phyloP scores from a whole-genome alignment of 2,797 vertebrate genomes.

The Xiphophorus birchmanni region DNA sequence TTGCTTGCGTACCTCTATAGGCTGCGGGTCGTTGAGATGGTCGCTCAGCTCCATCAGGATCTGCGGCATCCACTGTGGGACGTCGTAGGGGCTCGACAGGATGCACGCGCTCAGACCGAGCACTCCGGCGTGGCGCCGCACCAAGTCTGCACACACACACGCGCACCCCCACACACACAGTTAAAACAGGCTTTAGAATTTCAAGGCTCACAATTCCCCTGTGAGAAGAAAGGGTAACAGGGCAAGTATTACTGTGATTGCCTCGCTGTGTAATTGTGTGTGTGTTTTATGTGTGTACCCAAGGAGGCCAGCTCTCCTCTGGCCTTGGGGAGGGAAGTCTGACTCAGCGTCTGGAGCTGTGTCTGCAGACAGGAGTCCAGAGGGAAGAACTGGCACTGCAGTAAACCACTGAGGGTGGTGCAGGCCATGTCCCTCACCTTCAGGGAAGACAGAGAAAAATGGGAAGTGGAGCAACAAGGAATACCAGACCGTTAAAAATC shows the following conservation, averaged over 20 bases:
- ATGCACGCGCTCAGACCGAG: conserved; percentile 94
- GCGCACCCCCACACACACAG: conserved; percentile 22
- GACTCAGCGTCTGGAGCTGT: conserved; percentile 96
- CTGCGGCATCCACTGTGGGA: conserved; percentile 98
- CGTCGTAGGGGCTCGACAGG: conserved; percentile 96
- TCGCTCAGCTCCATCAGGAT: conserved; percentile 97
- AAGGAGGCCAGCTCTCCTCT: conserved; percentile 87
- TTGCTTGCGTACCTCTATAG: conserved; percentile 88
- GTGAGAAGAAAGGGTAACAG: conserved; percentile 65
- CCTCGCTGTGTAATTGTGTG: conserved; percentile 43
- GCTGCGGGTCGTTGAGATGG: conserved; percentile 96
- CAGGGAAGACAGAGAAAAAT: conserved; percentile 9
- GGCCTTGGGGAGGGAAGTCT: conserved; percentile 92
- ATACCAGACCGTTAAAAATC: not conserved
- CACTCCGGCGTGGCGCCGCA: conserved; percentile 95
- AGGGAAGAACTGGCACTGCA: conserved; percentile 94
- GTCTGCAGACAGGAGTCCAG: conserved; percentile 93
- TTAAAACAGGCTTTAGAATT: conserved; percentile 51
- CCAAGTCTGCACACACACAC: conserved; percentile 83
- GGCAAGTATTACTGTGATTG: conserved; percentile 69
- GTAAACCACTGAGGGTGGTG: conserved; percentile 93
- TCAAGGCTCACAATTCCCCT: conserved; percentile 62
- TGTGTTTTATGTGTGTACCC: conserved; percentile 59
- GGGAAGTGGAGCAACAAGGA: not conserved
- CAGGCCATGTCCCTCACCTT: conserved; percentile 98